These are phyloP conservation scores for Carpatolechia fugitivella DNA, from an alignment of 2,888 invertebrate genomes.

Conservation along the genomic window DNA sequence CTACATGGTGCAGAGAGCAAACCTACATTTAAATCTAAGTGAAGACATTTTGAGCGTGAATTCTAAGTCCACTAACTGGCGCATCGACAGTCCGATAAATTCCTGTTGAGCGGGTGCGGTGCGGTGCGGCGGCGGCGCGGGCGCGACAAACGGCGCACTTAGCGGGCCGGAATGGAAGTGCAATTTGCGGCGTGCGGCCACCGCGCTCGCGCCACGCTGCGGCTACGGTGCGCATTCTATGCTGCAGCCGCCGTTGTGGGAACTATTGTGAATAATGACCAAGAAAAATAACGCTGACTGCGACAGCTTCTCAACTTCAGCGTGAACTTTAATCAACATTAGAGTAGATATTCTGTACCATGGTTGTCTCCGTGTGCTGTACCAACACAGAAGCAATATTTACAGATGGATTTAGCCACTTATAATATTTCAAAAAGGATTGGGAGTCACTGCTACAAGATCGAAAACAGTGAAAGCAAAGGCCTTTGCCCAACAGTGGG, in stretches of 20 bases:
- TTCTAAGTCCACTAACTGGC: background rate
- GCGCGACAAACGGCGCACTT: conserved; percentile 45
- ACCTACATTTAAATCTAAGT: background rate
- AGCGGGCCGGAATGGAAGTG: conserved; percentile 37
- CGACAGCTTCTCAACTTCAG: background rate
- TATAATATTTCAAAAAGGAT: too few relatives aligned
- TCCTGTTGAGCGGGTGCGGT: conserved; percentile 12
- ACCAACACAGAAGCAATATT: too few relatives aligned
- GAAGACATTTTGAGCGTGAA: background rate
- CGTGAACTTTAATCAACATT: too few relatives aligned
- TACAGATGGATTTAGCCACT: too few relatives aligned
- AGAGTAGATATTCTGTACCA: too few relatives aligned
- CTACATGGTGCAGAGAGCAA: too few relatives aligned
- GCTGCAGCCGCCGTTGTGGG: conserved; percentile 1
- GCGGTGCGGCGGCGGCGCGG: background rate
- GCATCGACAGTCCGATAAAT: conserved; percentile 25
- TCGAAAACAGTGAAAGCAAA: too few relatives aligned
- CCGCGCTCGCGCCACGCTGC: conserved; percentile 13
- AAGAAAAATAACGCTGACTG: background rate
- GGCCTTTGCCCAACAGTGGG: too few relatives aligned
- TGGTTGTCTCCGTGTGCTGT: too few relatives aligned
- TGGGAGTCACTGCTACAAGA: too few relatives aligned
- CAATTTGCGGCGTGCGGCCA: conserved; percentile 27
- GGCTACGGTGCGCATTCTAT: conserved; percentile 8
- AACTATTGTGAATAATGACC: conserved; percentile 6